A percentile compares a stretch with the other conserved stretches of the same genome.
These are phyloP conservation scores for Gymnosoma rotundatum DNA, from an alignment of 2,888 invertebrate genomes.

Conservation along the genomic window DNA sequence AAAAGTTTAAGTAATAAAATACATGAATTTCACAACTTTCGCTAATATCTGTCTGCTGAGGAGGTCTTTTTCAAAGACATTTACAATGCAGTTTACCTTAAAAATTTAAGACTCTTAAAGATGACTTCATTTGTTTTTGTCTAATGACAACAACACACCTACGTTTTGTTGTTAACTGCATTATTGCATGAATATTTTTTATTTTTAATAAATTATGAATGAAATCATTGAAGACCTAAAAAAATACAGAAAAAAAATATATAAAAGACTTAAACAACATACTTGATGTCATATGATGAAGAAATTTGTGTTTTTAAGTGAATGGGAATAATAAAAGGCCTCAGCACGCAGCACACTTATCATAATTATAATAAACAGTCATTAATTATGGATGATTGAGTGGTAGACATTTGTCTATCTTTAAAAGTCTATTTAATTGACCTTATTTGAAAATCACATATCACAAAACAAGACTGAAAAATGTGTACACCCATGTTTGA, in stretches of 20 bases:
- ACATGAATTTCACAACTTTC: slow-evolving; percentile 27
- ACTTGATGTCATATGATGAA: background rate
- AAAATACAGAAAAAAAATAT: background rate
- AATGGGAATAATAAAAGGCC: too few relatives aligned
- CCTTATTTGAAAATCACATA: background rate
- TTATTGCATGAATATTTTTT: slow-evolving; percentile 41
- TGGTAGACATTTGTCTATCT: background rate
- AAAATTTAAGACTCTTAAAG: background rate
- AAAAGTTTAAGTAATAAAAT: background rate
- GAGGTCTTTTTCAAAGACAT: slow-evolving; percentile 1
- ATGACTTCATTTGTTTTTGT: slow-evolving; percentile 29
- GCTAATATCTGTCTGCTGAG: slow-evolving; percentile 43
- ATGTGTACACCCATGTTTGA: too few relatives aligned
- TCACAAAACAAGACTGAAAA: background rate
- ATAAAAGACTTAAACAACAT: slow-evolving; percentile 45
- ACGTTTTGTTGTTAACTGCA: slow-evolving; percentile 45
- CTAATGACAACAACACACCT: slow-evolving; percentile 1
- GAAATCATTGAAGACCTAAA: slow-evolving; percentile 16
- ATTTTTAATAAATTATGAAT: slow-evolving; percentile 18
- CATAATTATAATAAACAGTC: slow-evolving; percentile 19
- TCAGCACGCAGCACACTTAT: too few relatives aligned
- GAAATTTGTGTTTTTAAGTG: too few relatives aligned
- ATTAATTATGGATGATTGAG: slow-evolving; percentile 2
- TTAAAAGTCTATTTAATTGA: slow-evolving; percentile 19
- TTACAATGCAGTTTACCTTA: slow-evolving; percentile 18